Percentiles rank a stretch among this genome's conserved stretches.
These are phyloP conservation scores for Drosophila setifemur DNA, from an alignment of 1,140 invertebrate genomes.

Conservation along the genomic window DNA sequence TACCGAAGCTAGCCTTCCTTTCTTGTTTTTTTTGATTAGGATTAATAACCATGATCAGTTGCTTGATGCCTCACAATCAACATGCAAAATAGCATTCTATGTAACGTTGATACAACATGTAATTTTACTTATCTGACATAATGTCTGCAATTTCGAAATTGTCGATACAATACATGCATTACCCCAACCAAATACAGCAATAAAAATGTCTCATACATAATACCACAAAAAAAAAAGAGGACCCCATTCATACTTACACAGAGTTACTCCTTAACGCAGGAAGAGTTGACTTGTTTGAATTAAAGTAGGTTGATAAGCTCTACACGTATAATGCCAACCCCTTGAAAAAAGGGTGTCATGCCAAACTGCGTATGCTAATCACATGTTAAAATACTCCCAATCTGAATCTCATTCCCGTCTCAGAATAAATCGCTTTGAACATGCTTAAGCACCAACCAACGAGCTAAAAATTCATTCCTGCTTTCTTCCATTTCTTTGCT, in stretches of 20 bases:
- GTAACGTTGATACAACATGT: constrained; percentile 69
- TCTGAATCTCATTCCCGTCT: constrained; percentile 10
- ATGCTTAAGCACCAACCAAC: constrained; percentile 69
- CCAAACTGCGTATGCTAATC: constrained; percentile 75
- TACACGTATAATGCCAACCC: constrained; percentile 66
- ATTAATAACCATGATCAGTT: no score
- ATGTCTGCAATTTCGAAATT: constrained; percentile 63
- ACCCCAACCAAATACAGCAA: constrained; percentile 21
- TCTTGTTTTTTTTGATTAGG: no score
- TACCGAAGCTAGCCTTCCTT: no score
- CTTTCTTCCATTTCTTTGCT: constrained; percentile 24
- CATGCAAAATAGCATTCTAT: constrained; percentile 33
- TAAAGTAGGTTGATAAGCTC: constrained; percentile 74
- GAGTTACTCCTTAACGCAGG: constrained; percentile 57
- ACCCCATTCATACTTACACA: constrained; percentile 4
- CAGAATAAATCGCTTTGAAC: constrained; percentile 49
- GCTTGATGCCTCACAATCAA: neutral
- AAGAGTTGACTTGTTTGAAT: constrained; percentile 73
- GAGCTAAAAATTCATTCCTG: constrained; percentile 59
- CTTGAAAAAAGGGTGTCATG: constrained; percentile 64
- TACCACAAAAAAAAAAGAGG: constrained; percentile 43
- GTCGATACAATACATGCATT: constrained; percentile 41
- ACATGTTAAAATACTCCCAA: constrained; percentile 49
- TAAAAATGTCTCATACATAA: constrained; percentile 69
- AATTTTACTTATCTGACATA: constrained; percentile 80